phyloP scores from a whole-genome alignment of 1,140 invertebrate genomes.

The Ganaspis sp. region DNA sequence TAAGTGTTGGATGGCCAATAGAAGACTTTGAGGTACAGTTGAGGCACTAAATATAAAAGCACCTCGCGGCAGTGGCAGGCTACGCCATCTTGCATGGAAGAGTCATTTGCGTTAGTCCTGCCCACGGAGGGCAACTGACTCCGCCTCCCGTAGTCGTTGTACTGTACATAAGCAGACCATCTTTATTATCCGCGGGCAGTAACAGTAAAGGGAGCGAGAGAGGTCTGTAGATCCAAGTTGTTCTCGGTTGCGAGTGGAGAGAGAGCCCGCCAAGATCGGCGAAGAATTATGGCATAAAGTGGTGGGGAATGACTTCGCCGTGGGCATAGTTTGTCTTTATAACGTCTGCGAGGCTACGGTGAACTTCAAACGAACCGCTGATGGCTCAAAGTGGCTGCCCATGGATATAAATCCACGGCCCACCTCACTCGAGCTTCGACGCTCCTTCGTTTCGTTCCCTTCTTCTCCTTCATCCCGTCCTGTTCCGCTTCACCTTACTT shows the following conservation, averaged over 20 bases:
- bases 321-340: constrained; percentile 77
- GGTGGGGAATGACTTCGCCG: constrained; percentile 74
- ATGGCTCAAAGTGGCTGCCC: constrained; percentile 75
- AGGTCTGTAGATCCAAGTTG: constrained; percentile 32
- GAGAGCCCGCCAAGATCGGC: constrained; percentile 50
- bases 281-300: constrained; percentile 74
- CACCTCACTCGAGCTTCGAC: constrained; percentile 61
- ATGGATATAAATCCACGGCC: constrained; percentile 74
- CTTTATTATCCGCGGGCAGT: constrained; percentile 75
- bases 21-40: constrained; percentile 47
- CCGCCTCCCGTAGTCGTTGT: constrained; percentile 74
- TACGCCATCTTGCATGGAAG: constrained; percentile 76
- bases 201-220: constrained; percentile 71
- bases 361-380: constrained; percentile 76
- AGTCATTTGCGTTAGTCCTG: constrained; percentile 77
- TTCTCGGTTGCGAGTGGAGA: constrained; percentile 44
- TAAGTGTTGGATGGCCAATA: background rate
- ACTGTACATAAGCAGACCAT: constrained; percentile 75
- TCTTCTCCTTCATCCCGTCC: constrained; percentile 24
- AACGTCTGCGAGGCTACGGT: constrained; percentile 71
- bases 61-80: constrained; percentile 64
- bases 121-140: constrained; percentile 76
- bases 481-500: constrained; percentile 50
- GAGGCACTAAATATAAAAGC: constrained; percentile 71
- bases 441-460: constrained; percentile 43